Percentiles rank a stretch among this genome's conserved stretches.
Conservation (phyloP, 2,888 invertebrate species). For the Morinoia aosen region DNA sequence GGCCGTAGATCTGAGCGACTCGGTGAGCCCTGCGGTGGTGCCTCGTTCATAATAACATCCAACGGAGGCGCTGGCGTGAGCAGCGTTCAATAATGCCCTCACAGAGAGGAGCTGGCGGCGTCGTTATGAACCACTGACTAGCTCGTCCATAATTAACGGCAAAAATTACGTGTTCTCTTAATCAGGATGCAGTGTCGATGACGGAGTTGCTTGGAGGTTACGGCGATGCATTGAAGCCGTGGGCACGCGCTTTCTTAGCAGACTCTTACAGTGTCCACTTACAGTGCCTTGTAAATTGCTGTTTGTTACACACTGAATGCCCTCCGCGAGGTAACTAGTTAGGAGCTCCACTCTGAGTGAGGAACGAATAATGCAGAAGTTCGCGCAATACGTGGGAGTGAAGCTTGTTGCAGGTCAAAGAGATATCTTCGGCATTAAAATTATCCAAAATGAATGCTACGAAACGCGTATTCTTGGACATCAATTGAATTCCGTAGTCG, state of each 20-base stretch:
- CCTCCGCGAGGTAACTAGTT: too few relatives aligned
- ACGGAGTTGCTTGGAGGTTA: background rate
- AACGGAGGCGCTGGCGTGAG: background rate
- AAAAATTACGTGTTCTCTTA: background rate
- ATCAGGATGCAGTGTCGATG: background rate
- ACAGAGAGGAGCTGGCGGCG: background rate
- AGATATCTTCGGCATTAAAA: too few relatives aligned
- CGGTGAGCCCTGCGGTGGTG: background rate
- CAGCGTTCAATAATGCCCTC: slow-evolving; percentile 2
- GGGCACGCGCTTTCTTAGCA: background rate
- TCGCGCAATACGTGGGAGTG: too few relatives aligned
- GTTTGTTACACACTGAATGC: background rate
- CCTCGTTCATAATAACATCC: background rate
- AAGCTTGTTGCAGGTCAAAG: too few relatives aligned
- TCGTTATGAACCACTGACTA: background rate
- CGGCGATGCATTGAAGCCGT: background rate
- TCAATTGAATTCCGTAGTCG: too few relatives aligned
- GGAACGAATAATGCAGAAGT: too few relatives aligned
- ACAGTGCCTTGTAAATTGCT: background rate
- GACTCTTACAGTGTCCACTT: background rate
- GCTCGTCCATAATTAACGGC: background rate
- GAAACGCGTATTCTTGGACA: too few relatives aligned
- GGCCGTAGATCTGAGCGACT: background rate
- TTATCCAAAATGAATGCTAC: too few relatives aligned
- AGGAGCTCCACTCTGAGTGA: too few relatives aligned